phyloP scores from a whole-genome alignment of 2,888 invertebrate genomes.

The Phlogophora meticulosa region DNA sequence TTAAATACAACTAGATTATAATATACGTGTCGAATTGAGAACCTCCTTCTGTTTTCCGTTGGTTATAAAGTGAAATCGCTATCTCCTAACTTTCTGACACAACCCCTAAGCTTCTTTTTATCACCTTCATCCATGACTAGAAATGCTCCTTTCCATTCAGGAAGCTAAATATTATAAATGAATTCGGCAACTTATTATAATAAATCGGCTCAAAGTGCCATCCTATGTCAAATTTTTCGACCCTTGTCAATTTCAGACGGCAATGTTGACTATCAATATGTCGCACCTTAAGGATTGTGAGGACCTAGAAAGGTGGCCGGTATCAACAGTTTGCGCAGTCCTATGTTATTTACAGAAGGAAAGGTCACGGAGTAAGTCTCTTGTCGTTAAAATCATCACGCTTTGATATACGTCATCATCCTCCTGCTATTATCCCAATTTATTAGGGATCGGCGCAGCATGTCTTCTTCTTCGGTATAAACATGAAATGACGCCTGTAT shows the following conservation, averaged over 20 bases:
- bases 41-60: too few species aligned
- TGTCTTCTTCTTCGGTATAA: too few species aligned
- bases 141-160: background rate
- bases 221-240: conserved; percentile 35
- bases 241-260: conserved; percentile 56
- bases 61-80: background rate
- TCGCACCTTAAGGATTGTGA: conserved; percentile 37
- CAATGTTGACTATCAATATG: conserved; percentile 48
- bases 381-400: background rate
- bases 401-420: background rate
- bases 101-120: conserved; percentile 1
- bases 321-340: conserved; percentile 27
- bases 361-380: background rate
- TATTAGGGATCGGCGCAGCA: too few species aligned
- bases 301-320: conserved; percentile 27
- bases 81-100: background rate
- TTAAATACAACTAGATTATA: too few species aligned
- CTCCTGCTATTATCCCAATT: too few species aligned
- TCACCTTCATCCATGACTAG: background rate
- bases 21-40: too few species aligned
- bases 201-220: conserved; percentile 18
- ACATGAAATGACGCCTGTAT: too few species aligned
- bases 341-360: background rate
- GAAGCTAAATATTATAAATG: conserved; percentile 15
- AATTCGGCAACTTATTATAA: conserved; percentile 33